Base-by-base conservation (phyloP, 2,888 invertebrate species). In the Philaethria dido region DNA sequence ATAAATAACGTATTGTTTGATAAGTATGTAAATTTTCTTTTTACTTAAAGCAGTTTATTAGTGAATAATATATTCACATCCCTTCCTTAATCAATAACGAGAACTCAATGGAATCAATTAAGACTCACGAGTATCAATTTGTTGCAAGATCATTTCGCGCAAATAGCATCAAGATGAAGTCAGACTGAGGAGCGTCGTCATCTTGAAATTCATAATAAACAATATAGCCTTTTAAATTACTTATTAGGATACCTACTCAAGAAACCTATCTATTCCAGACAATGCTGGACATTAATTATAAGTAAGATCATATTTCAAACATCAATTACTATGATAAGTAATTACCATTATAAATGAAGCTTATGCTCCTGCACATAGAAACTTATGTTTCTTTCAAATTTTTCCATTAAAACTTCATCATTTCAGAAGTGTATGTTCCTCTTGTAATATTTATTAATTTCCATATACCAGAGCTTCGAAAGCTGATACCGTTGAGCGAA, bases 131-230 rank as follows among this genome's bases (percentile, higher is more conserved):
- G 75, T 73, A 75, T 70, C 76, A 78, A 82, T 80, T 81, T 78
- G 76, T 77, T 74, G 73, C 76, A 79, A 80, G 78, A 80, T 77
- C 79, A 78, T 79, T 81, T 81, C 74, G 75, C 78, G 74, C 65
- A 69, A 76, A 74, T 77, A 77, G 76, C 73, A 74, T 63, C 60
- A 66, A 68, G 78, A 81, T 84, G 84, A 83, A 82, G 81, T 84
- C 82, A 85, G 76, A 71, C 69, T 68, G 65, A 69, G 70, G 82
- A 80, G 85, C 80, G 82, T 81, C 73, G 68, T 57, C 72, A 81
- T 79, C 85, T 80, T 78, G 84, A 81, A 79, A 78, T 77, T 78
- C 75, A 78, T 80, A 70, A 77, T 72, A 65, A 65, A 72, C 71
- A 71, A 74, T 72, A 64, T 50, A 66, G 55, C 66, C 50, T 64